Evolutionary conservation across 2,888 invertebrate species (phyloP).

Genomic region (Rhagonycha lutea): DNA sequence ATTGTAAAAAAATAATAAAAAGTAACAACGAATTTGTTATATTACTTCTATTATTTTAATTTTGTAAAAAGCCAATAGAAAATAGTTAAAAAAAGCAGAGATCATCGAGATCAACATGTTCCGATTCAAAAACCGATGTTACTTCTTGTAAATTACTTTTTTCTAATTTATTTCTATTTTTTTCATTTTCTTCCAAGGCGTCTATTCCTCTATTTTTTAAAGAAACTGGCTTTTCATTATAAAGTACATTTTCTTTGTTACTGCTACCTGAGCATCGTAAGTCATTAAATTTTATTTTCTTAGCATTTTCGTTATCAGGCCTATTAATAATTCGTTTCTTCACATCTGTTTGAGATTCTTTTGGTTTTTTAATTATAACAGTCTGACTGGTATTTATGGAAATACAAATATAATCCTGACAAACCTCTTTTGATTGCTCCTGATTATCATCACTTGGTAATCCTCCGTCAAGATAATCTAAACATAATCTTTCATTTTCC

Average conservation of each 20-base stretch:
- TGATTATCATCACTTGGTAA: neutral
- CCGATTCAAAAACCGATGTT: neutral
- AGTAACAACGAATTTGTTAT: neutral
- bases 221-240: neutral
- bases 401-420: neutral
- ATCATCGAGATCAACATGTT: neutral
- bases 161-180: neutral
- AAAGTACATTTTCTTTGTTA: neutral
- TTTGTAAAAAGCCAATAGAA: neutral
- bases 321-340: neutral
- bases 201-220: neutral
- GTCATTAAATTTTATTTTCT: neutral
- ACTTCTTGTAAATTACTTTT: neutral
- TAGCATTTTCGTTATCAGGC: neutral
- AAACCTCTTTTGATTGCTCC: neutral
- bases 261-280: neutral
- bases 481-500: neutral
- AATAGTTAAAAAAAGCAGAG: neutral
- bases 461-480: neutral
- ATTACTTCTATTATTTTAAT: neutral
- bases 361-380: neutral
- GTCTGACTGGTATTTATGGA: neutral
- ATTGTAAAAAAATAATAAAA: conserved; percentile 3
- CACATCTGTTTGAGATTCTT: neutral
- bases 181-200: neutral